These are phyloP conservation scores for Sinopyrophorus schimmeli DNA, from an alignment of 2,888 invertebrate genomes.

Conservation along the genomic window DNA sequence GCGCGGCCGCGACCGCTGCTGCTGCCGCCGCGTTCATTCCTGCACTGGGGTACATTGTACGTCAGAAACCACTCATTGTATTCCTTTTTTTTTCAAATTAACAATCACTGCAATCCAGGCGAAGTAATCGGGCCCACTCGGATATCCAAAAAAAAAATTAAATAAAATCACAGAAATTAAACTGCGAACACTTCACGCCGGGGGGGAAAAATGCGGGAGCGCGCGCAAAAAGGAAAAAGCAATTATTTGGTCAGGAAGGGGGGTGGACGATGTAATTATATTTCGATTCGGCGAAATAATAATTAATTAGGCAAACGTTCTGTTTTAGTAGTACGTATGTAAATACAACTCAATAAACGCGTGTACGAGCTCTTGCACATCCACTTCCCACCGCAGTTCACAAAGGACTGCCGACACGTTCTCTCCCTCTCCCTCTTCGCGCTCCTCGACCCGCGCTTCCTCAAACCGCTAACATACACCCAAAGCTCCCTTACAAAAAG, in stretches of 20 bases:
- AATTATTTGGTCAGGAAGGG: no score
- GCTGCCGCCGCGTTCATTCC: constrained; percentile 85
- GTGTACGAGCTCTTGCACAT: constrained; percentile 32
- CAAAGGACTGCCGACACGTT: constrained; percentile 47
- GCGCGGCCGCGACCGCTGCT: constrained; percentile 81
- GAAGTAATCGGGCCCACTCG: constrained; percentile 9
- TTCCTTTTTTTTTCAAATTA: constrained; percentile 16
- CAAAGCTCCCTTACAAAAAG: constrained; percentile 53
- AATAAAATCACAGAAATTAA: constrained; percentile 5
- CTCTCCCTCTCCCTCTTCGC: constrained; percentile 38
- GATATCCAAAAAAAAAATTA: constrained; percentile 9
- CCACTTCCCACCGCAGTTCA: constrained; percentile 43
- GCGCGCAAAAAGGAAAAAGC: no score
- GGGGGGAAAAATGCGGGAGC: no score
- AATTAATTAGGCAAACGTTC: constrained; percentile 23
- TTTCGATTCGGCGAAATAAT: no score
- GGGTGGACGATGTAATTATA: no score
- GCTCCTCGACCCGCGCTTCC: constrained; percentile 39
- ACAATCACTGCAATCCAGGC: constrained; percentile 17
- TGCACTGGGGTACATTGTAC: constrained; percentile 81
- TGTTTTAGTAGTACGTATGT: constrained; percentile 20
- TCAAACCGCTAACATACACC: constrained; percentile 55
- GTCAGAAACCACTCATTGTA: constrained; percentile 51
- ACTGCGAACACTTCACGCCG: constrained; percentile 11
- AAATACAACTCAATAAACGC: constrained; percentile 28